phyloP scores from a whole-genome alignment of 2,888 invertebrate species.

The Eupithecia abbreviata region DNA sequence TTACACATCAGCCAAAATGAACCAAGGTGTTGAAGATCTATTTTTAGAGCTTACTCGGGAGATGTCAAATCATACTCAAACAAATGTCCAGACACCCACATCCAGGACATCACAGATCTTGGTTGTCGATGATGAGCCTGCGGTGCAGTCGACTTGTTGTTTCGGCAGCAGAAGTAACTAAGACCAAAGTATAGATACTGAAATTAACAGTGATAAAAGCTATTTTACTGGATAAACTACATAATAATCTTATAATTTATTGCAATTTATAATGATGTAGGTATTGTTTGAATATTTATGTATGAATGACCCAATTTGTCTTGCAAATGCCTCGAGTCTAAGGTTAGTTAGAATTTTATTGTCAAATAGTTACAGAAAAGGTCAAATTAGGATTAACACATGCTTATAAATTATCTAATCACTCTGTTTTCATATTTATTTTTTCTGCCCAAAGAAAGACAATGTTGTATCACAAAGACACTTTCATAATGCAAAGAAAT shows the following conservation, averaged over 20 bases:
- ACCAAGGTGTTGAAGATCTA: constrained; percentile 95
- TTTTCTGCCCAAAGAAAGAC: neutral
- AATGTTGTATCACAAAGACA: neutral
- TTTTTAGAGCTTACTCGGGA: constrained; percentile 92
- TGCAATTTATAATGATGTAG: neutral
- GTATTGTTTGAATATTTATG: neutral
- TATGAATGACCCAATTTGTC: neutral
- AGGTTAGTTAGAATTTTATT: neutral
- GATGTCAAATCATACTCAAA: constrained; percentile 84
- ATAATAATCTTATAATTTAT: neutral
- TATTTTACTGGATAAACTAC: neutral
- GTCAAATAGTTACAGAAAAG: neutral
- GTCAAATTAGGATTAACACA: neutral
- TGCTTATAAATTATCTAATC: neutral
- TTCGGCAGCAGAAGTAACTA: constrained; percentile 60
- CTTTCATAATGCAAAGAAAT: too few relatives aligned
- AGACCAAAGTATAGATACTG: constrained; percentile 21
- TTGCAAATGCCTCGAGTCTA: neutral
- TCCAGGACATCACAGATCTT: constrained; percentile 66
- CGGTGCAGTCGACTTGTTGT: constrained; percentile 68
- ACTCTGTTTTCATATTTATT: neutral
- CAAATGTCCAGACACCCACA: constrained; percentile 58
- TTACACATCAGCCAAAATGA: constrained; percentile 96
- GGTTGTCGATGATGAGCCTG: constrained; percentile 75
- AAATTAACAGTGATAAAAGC: neutral